Evolutionary conservation across 2,113 vertebrate species (phyloP), one percentile per base, ranked within the genome.

Genomic region (Colossoma macropomum): DNA sequence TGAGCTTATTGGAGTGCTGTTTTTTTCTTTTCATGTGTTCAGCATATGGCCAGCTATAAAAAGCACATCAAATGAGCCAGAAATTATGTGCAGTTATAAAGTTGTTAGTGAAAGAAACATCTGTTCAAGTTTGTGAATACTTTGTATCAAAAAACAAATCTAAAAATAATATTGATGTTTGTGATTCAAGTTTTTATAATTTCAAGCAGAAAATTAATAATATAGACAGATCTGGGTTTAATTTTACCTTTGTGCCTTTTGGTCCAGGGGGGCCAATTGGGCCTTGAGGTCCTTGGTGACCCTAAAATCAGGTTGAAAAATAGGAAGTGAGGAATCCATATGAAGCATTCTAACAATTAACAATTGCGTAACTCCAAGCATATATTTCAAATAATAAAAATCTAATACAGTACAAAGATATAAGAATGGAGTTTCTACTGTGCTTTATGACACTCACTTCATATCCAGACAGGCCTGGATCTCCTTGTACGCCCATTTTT

Each of bases 241-340:
- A 86, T 59, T 79, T 41, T 93, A 99, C 98, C 97, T 99, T 99
- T 93, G 96, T 96, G 73, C 98, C 98, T 93, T 96, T 97, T 73
- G 95, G 87, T 83, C 98, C 98, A 6, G 95, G 94, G 84, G 93
- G 94, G 90, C 98, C 98, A 0, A 95, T 91, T 0, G 95, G 92
- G 34, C 98, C 98, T 0, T 91, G 87, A 12, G 90, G 85, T 91
- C 98, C 98, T 86, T 89, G 90, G 62, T 98, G 96, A 86, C 97
- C 98, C 98, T 99, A 50, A 15, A 81, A 80, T 83, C 89, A 91
- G 87, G 79, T 62, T 17, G 1, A 27, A 89, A 38, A 56, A 71
- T 3, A 45, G 4, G 10, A 50, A 8, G 77, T 77, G 10, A 79
- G 4, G 76, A 50, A 27, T 2, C 17, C 34, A 41, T 59, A 48